phyloP scores from a whole-genome alignment of 1,140 invertebrate species.

The Papilio aristodemus region DNA sequence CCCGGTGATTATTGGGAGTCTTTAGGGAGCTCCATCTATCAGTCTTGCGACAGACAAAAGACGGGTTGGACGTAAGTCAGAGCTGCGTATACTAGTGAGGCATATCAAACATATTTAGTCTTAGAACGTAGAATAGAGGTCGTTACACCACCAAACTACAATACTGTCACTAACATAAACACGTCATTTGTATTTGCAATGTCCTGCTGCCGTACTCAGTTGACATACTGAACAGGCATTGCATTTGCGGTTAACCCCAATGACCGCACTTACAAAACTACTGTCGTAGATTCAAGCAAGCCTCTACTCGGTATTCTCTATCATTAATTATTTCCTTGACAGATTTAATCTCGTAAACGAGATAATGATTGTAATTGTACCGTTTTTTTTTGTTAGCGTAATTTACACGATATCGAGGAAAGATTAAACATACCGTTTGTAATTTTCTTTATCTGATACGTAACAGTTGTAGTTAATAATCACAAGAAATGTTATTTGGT shows the following conservation, averaged over 20 bases:
- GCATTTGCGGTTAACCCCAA: slow-evolving; percentile 11
- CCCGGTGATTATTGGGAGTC: no score
- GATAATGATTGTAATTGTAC: not conserved
- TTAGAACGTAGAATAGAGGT: no score
- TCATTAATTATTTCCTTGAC: not conserved
- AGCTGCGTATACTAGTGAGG: no score
- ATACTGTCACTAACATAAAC: not conserved
- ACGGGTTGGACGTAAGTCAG: no score
- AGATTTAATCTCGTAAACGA: slow-evolving; percentile 2
- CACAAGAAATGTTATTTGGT: no score
- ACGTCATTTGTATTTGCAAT: not conserved
- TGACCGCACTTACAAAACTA: slow-evolving; percentile 14
- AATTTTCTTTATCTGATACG: not conserved
- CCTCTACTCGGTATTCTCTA: not conserved
- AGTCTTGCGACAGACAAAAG: no score
- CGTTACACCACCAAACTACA: not conserved
- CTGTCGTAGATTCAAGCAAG: not conserved
- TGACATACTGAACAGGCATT: slow-evolving; percentile 1
- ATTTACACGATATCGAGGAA: not conserved
- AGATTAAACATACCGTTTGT: not conserved
- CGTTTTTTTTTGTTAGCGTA: not conserved
- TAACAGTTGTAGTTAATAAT: no score
- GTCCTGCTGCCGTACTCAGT: not conserved
- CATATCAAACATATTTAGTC: no score
- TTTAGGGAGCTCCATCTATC: no score